phyloP scores from a whole-genome alignment of 2,888 invertebrate genomes.

The Eupithecia tripunctaria region DNA sequence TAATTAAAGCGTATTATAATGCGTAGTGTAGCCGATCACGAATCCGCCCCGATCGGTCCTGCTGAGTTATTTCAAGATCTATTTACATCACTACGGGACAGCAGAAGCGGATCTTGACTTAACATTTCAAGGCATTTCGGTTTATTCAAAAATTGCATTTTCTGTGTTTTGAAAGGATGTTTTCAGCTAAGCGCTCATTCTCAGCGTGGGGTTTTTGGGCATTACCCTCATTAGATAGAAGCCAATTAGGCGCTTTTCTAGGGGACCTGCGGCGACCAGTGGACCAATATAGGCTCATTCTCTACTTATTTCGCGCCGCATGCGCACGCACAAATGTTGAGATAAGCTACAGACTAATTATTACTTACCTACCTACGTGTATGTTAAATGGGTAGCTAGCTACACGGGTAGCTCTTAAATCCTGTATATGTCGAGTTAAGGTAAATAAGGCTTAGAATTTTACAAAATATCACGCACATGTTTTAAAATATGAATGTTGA shows the following conservation, averaged over 20 bases:
- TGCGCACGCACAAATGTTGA: no score
- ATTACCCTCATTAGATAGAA: no score
- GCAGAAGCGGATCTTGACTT: not conserved
- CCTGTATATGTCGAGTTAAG: not conserved
- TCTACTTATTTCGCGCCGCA: no score
- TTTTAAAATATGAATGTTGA: not conserved
- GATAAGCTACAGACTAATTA: no score
- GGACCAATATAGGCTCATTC: no score
- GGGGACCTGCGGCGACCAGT: no score
- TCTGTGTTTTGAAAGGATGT: not conserved
- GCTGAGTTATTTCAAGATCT: conserved; percentile 46
- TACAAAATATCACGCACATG: not conserved
- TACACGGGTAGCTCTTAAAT: not conserved
- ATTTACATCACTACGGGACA: conserved; percentile 21
- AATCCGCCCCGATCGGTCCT: conserved; percentile 80
- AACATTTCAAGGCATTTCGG: not conserved
- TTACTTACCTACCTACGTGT: not conserved
- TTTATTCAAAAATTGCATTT: not conserved
- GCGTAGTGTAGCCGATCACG: conserved; percentile 76
- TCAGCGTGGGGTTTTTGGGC: no score
- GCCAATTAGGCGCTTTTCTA: no score
- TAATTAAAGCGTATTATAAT: conserved; percentile 80
- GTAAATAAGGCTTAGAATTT: not conserved
- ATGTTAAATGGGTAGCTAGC: not conserved
- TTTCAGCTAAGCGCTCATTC: no score